Conservation (phyloP, 2,797 vertebrate species). For the Sebastes trivittatus region DNA sequence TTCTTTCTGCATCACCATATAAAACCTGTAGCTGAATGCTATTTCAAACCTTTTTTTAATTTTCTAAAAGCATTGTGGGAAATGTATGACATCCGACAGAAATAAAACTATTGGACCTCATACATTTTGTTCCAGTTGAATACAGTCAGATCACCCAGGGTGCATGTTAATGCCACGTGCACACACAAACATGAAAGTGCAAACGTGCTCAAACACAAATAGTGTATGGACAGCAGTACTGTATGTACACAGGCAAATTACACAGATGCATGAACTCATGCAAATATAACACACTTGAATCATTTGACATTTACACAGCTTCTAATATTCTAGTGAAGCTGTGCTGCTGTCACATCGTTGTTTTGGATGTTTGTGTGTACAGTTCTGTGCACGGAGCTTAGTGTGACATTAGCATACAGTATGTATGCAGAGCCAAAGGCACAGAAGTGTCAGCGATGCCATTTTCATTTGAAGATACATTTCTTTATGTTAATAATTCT, state of each 20-base stretch:
- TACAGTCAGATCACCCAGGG: not conserved
- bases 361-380: not conserved
- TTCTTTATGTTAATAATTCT: not conserved
- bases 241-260: not conserved
- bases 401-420: not conserved
- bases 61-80: not conserved
- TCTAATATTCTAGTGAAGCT: not conserved
- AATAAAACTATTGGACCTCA: not conserved
- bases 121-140: not conserved
- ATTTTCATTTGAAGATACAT: not conserved
- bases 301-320: conserved; percentile 6
- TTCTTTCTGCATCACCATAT: not conserved
- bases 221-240: not conserved
- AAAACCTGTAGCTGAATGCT: not conserved
- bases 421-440: not conserved
- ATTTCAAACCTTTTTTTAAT: not conserved
- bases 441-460: not conserved
- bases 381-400: not conserved
- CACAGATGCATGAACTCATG: not conserved
- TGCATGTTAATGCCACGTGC: not conserved
- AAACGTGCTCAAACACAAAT: not conserved
- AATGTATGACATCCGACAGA: not conserved
- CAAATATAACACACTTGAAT: not conserved
- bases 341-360: not conserved
- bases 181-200: not conserved